Percentiles rank a stretch among this genome's conserved stretches.
These are phyloP conservation scores for human DNA, from an alignment of 2,113 vertebrate species.

Conservation along the genomic window DNA sequence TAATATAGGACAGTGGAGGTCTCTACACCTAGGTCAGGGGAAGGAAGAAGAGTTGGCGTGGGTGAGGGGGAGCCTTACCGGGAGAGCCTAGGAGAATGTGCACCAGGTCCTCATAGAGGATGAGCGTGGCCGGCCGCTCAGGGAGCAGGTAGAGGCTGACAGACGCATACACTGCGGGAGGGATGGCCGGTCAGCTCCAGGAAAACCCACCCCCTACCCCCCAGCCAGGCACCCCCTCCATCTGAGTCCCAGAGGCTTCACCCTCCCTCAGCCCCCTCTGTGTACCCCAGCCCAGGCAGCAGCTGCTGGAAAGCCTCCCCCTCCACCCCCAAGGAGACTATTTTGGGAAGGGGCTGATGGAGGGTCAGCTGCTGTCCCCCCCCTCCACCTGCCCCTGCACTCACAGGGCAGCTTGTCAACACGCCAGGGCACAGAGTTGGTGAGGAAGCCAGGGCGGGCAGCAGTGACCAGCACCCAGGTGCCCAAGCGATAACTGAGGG, in stretches of 20 bases:
- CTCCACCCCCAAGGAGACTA: constrained; percentile 57
- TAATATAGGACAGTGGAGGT: not conserved
- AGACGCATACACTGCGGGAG: constrained; percentile 91
- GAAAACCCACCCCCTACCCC: not conserved
- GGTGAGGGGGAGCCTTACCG: constrained; percentile 82
- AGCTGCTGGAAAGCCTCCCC: constrained; percentile 65
- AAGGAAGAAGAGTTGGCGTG: not conserved
- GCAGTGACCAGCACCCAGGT: constrained; percentile 91
- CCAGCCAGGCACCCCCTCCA: not conserved
- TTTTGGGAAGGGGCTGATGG: constrained; percentile 69
- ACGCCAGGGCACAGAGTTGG: constrained; percentile 96
- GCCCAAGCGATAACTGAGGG: constrained; percentile 91
- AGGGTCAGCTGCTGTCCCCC: constrained; percentile 60
- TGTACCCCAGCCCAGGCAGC: constrained; percentile 55
- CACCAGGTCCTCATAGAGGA: constrained; percentile 96
- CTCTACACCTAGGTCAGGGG: not conserved
- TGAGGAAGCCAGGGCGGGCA: constrained; percentile 92
- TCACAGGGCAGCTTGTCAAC: constrained; percentile 94
- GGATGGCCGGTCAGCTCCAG: not conserved
- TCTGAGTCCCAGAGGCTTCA: not conserved
- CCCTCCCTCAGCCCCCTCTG: not conserved
- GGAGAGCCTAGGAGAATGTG: constrained; percentile 95
- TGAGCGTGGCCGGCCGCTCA: constrained; percentile 94
- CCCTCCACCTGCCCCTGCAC: constrained; percentile 76
- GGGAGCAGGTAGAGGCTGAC: constrained; percentile 95